Conservation (phyloP, 2,113 vertebrate genomes). For the Thymallus thymallus region DNA sequence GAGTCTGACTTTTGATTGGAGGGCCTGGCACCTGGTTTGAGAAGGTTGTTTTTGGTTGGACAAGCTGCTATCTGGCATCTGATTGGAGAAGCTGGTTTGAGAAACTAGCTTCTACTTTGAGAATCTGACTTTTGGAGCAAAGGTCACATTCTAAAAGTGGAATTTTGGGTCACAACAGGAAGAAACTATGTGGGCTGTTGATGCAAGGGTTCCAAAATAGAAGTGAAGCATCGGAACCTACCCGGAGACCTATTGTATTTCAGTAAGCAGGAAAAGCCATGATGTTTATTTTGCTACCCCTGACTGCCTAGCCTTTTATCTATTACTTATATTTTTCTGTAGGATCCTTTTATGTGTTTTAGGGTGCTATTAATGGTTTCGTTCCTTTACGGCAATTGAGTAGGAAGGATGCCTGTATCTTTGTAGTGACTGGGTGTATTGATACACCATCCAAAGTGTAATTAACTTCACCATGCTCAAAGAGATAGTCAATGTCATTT, state of each 20-base stretch:
- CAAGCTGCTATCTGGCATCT: too few species aligned
- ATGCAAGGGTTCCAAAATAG: conserved; percentile 25
- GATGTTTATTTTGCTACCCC: background rate
- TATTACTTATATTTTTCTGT: conserved; percentile 11
- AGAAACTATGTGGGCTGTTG: conserved; percentile 7
- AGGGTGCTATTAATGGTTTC: too few species aligned
- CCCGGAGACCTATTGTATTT: conserved; percentile 18
- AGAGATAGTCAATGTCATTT: too few species aligned
- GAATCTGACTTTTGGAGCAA: background rate
- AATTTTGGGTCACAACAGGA: background rate
- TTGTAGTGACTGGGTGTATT: too few species aligned
- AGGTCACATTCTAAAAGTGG: background rate
- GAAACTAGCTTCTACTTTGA: background rate
- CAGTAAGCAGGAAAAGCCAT: conserved; percentile 1
- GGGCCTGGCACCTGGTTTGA: too few species aligned
- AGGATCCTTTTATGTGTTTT: background rate
- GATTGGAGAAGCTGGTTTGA: background rate
- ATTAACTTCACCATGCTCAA: too few species aligned
- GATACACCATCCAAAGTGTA: too few species aligned
- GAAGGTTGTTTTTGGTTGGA: too few species aligned
- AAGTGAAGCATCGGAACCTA: background rate
- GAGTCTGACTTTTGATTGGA: too few species aligned
- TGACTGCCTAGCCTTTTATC: too few species aligned
- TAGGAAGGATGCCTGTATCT: too few species aligned
- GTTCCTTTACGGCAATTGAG: too few species aligned